Evolutionary conservation across 2,797 vertebrate genomes (phyloP), one percentile per base, ranked within the genome.

Genomic region (Pelochelys cantorii): DNA sequence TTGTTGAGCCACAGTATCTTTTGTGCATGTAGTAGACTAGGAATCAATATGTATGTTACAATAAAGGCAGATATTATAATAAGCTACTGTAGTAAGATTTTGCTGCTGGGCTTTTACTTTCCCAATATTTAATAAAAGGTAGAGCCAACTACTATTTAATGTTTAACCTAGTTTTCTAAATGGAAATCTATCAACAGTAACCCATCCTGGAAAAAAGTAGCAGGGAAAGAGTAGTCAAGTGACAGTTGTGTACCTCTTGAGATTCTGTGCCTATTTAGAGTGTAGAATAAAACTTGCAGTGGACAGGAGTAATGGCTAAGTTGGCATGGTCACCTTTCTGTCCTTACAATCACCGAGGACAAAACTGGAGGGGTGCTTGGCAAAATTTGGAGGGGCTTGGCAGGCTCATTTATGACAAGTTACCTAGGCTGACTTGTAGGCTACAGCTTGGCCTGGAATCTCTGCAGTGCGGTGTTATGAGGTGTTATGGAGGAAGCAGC

Each of bases 21-120:
- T 90, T 98, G 88, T 98, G 97, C 55, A 94, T 1, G 27, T 95
- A 86, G 75, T 98, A 98, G 3, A n/a, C 98, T 98, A 85, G 52
- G 59, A 97, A 95, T 90, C 1, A 89, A 86, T 52, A 93, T 53
- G 95, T 20, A 83, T 4, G 56, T 56, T 71, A 20, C 55, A 80
- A 96, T 92, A 96, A 90, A 88, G 56, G 81, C 85, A 92, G 52
- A 29, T 68, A 84, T 88, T 17, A 23, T 20, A 91, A 86, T 34
- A 87, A 20, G 22, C 60, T 7, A 22, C 1, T 48, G 11, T 20
- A 81, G 9, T 68, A 59, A 14, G 1, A 68, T 34, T 9, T 5
- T 87, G 0, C 13, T 23, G 11, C 8, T 15, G 4, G 65, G 68
- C 1, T n/a, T 90, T 92, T 95, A 83, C 2, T 27, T 74, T 92